These are phyloP conservation scores for Cosmia pyralina DNA, from an alignment of 2,888 invertebrate genomes.

Conservation along the genomic window DNA sequence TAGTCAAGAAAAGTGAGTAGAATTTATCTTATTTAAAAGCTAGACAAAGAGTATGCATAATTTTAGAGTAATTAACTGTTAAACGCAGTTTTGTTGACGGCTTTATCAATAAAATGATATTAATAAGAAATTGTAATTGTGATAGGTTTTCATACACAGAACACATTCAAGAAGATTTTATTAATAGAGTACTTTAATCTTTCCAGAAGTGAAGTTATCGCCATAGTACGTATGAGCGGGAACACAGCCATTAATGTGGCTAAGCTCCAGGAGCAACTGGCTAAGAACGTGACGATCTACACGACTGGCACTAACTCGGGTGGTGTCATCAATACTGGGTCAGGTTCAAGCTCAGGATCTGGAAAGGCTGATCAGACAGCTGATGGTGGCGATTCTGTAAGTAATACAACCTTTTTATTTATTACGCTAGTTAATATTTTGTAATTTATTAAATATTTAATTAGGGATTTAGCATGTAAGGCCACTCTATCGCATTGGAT, in stretches of 20 bases:
- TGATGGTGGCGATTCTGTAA: slow-evolving; percentile 81
- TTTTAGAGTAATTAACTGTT: neutral
- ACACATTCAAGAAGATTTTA: accelerated
- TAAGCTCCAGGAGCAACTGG: slow-evolving; percentile 92
- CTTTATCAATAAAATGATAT: neutral
- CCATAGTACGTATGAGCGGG: slow-evolving; percentile 92
- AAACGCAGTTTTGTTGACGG: neutral
- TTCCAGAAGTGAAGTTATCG: slow-evolving; percentile 93
- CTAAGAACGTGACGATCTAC: slow-evolving; percentile 86
- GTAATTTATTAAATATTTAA: no score
- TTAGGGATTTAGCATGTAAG: no score
- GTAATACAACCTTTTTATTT: slow-evolving; percentile 38
- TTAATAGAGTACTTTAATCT: slow-evolving; percentile 9
- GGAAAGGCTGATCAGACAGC: slow-evolving; percentile 73
- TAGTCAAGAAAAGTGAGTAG: slow-evolving; percentile 89
- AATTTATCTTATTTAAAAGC: neutral
- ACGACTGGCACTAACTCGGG: slow-evolving; percentile 73
- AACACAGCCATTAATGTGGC: slow-evolving; percentile 93
- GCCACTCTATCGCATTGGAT: no score
- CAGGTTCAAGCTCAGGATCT: slow-evolving; percentile 52
- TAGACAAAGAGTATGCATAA: no score
- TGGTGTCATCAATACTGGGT: slow-evolving; percentile 67
- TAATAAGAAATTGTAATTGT: neutral
- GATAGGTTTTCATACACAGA: neutral
- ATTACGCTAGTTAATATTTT: neutral